Evolutionary conservation across 2,797 vertebrate species (phyloP).

Genomic region (Manis crassicaudata): DNA sequence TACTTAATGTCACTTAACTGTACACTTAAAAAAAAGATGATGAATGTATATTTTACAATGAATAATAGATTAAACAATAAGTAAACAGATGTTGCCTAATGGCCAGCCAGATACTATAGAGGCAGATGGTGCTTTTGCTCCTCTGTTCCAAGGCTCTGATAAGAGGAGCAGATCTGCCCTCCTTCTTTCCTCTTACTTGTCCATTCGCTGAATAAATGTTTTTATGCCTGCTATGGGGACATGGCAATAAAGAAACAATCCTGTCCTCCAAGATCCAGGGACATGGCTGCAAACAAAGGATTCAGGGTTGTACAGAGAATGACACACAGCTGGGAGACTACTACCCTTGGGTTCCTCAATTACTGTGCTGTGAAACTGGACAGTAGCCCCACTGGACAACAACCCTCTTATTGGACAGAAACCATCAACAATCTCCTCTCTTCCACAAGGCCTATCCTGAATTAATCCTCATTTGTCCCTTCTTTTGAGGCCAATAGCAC

Average conservation of each 20-base stretch:
- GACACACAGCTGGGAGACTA: not conserved
- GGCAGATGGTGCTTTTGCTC: not conserved
- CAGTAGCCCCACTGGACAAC: not conserved
- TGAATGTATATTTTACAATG: no score
- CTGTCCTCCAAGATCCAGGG: not conserved
- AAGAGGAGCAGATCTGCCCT: no score
- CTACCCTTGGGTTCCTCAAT: no score
- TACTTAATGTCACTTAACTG: not conserved
- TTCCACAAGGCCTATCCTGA: not conserved
- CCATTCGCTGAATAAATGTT: not conserved
- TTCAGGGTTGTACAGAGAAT: rapidly evolving
- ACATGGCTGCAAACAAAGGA: rapidly evolving
- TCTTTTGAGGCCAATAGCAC: not conserved
- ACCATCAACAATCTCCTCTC: not conserved
- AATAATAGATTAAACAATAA: not conserved
- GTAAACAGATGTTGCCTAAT: not conserved
- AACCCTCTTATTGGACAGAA: not conserved
- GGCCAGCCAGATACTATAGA: rapidly evolving
- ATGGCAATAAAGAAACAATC: not conserved
- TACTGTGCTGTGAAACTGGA: not conserved
- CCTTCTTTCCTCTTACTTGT: not conserved
- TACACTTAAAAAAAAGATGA: rapidly evolving
- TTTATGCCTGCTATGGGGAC: not conserved
- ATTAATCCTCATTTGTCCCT: no score
- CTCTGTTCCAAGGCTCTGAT: not conserved